Evolutionary conservation across 2,797 vertebrate species (phyloP), one percentile per base, ranked within the genome.

Genomic region (Danio tinwini): DNA sequence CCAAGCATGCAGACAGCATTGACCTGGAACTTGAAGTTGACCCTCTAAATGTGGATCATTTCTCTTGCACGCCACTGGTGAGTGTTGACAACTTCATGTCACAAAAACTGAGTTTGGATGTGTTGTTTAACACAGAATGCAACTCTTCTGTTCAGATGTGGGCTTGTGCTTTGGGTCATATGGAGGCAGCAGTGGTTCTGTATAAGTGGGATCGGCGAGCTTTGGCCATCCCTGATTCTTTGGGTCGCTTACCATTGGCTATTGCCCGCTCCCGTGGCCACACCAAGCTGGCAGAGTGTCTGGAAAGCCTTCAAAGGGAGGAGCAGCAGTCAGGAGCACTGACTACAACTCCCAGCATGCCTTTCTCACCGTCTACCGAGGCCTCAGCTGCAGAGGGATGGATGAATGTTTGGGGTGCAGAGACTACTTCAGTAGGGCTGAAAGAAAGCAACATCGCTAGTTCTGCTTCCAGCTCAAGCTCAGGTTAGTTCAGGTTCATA

Each of bases 21-120:
- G 97, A 99, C 85, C 91, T 99, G 74, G 98, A 99, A 86, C 92
- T 99, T 84, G 98, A 99, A 88, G 98, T 98, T 40, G 98, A 99
- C 91, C 98, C 98, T 80, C 91, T 99, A 88, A 99, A 99, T 2
- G 98, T 99, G 56, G 98, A 99, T 90, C 98, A 99, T 92, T 99
- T 99, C 90, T 99, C 98, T 83, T 99, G 98, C 87, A 99, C 98
- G 50, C 98, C 97, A 44, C 89, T 99, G 93, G 98, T 99, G 93
- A 93, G 96, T 76, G 45, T 80, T 29, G 10, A 39, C 16, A 45
- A 21, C 2, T 8, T 7, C 2, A 42, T 19, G 16, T 67, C 44
- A 50, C 8, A 68, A 12, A 29, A 19, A 42, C 11, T 17, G 29
- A 29, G 16, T 17, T 17, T 70, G 49, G 1, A 40, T 55, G 17